Percentiles rank a stretch among this genome's conserved stretches.
Conservation (phyloP, 2,113 vertebrate species). For the Bambusicola thoracicus region DNA sequence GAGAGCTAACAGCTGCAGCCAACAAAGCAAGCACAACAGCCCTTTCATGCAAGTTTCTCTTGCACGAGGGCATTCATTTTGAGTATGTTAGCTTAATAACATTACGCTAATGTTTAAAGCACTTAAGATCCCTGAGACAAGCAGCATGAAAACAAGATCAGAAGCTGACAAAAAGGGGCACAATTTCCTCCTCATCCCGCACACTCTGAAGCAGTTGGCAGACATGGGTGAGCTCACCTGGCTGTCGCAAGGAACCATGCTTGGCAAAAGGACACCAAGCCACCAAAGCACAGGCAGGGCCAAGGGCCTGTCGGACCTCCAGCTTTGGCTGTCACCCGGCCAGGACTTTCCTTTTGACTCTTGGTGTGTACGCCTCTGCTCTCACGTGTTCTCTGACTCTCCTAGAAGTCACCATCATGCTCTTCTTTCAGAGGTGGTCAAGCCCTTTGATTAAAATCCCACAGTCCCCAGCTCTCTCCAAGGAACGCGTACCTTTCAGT, state of each 20-base stretch:
- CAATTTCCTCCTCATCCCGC: background rate
- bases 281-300: background rate
- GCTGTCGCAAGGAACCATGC: background rate
- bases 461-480: background rate
- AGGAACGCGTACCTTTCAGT: background rate
- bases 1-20: slow-evolving; percentile 7
- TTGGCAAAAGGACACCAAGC: background rate
- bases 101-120: background rate
- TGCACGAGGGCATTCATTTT: background rate
- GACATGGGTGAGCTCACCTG: background rate
- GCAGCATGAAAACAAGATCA: background rate
- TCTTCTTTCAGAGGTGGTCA: background rate
- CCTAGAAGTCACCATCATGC: background rate
- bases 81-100: background rate
- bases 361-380: background rate
- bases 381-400: background rate
- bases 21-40: background rate
- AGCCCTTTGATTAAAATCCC: background rate
- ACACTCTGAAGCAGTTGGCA: background rate
- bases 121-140: background rate
- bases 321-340: rapidly evolving
- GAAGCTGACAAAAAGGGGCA: background rate
- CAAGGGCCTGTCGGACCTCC: background rate
- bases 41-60: background rate
- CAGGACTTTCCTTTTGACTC: background rate